Conservation (phyloP, 2,888 invertebrate genomes). For the Rhingia rostrata region DNA sequence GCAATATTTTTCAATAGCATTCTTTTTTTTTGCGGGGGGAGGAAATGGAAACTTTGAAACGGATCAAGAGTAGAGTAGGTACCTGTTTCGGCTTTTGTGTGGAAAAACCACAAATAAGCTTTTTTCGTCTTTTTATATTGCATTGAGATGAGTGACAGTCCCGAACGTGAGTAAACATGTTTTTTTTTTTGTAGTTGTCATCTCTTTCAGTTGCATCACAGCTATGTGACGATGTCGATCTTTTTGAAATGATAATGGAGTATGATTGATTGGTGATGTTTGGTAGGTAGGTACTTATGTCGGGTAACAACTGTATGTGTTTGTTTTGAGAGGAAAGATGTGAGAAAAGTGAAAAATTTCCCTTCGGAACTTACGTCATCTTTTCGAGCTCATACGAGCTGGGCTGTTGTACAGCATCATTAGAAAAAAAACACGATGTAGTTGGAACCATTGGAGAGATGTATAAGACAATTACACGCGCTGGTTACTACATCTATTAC, state of each 20-base stretch:
- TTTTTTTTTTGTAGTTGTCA: background rate
- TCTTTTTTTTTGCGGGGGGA: conserved; percentile 27
- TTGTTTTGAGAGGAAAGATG: background rate
- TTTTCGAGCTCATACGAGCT: too few species aligned
- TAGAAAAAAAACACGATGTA: too few species aligned
- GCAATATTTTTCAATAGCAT: conserved; percentile 1
- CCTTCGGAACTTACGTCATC: conserved; percentile 38
- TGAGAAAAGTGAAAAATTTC: conserved; percentile 14
- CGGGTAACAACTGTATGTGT: conserved; percentile 16
- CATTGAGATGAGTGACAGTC: background rate
- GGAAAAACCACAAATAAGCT: conserved; percentile 49
- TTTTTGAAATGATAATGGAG: conserved; percentile 30
- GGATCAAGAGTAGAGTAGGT: conserved; percentile 40
- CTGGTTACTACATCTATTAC: background rate
- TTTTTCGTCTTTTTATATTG: conserved; percentile 9
- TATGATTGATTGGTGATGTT: conserved; percentile 46
- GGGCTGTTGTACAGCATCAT: too few species aligned
- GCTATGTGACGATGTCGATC: conserved; percentile 23
- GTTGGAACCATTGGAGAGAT: too few species aligned
- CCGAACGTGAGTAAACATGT: conserved; percentile 19
- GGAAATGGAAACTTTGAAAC: conserved; percentile 37
- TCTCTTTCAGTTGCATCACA: background rate
- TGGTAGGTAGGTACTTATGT: conserved; percentile 13
- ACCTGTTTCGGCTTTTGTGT: conserved; percentile 44
- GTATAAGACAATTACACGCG: too few species aligned